A percentile compares a stretch with the other conserved stretches of the same genome.
Evolutionary conservation across 1,140 invertebrate genomes (phyloP).

Genomic region (Drosophila pachea): DNA sequence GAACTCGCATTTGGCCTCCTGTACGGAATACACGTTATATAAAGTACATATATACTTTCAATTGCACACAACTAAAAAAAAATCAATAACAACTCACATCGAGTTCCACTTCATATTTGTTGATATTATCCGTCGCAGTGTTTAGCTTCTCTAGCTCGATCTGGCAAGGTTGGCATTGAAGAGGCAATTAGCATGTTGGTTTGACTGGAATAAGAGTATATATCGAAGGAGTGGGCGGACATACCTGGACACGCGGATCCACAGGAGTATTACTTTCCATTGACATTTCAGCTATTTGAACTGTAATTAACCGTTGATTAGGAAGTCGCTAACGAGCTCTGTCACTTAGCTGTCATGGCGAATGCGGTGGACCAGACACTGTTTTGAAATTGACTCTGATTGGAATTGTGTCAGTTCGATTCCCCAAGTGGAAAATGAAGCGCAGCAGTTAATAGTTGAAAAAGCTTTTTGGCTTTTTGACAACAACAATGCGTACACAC

Average conservation of each 20-base stretch:
- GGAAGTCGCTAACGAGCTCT: constrained; percentile 2
- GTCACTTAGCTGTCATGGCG: constrained; percentile 24
- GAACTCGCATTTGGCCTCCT: constrained; percentile 91
- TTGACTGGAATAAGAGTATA: neutral
- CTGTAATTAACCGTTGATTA: constrained; percentile 14
- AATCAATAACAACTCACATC: constrained; percentile 87
- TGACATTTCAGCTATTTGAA: constrained; percentile 54
- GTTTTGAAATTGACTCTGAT: constrained; percentile 5
- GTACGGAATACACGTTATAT: constrained; percentile 28
- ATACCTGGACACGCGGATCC: constrained; percentile 79
- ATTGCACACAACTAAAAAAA: constrained; percentile 41
- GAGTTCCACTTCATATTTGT: constrained; percentile 94
- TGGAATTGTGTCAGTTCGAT: constrained; percentile 42
- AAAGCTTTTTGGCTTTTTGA: constrained; percentile 36
- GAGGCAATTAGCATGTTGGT: neutral
- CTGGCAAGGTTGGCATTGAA: constrained; percentile 80
- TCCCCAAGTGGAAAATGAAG: constrained; percentile 39
- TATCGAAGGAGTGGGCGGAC: neutral
- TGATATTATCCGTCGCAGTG: constrained; percentile 96
- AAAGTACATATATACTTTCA: constrained; percentile 10
- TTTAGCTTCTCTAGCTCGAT: constrained; percentile 96
- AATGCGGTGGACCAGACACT: constrained; percentile 6
- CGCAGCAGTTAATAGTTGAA: constrained; percentile 35
- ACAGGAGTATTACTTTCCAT: constrained; percentile 79
- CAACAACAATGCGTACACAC: constrained; percentile 40